Conservation (phyloP, 2,113 vertebrate species). For the Atherinomorus stipes region DNA sequence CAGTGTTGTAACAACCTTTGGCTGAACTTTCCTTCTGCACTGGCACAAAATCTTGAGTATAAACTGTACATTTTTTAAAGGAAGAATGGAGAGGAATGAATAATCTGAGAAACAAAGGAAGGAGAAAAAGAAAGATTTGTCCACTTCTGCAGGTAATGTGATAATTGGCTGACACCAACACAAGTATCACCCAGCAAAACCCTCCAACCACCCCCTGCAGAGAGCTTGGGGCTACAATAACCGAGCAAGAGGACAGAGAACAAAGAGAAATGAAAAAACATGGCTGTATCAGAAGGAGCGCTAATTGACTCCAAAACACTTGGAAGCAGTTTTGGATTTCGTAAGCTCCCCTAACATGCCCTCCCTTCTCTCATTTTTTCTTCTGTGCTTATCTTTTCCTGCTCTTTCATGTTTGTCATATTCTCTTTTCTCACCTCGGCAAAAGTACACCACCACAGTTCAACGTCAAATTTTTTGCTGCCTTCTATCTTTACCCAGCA, state of each 20-base stretch:
- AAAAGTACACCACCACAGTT: neutral
- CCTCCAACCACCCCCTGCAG: conserved; percentile 54
- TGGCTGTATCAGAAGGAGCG: conserved; percentile 53
- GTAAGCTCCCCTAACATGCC: conserved; percentile 28
- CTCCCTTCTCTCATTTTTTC: conserved; percentile 24
- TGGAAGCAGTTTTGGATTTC: conserved; percentile 38
- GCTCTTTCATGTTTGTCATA: conserved; percentile 43
- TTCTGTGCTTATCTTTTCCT: conserved; percentile 30
- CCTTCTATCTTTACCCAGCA: conserved; percentile 16
- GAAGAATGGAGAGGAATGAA: conserved; percentile 41
- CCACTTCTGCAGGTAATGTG: conserved; percentile 58
- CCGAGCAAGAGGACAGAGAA: conserved; percentile 47
- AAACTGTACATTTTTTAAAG: conserved; percentile 32
- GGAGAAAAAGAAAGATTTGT: conserved; percentile 28
- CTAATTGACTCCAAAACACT: conserved; percentile 69
- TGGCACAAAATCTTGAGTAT: conserved; percentile 16
- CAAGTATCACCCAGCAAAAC: conserved; percentile 52
- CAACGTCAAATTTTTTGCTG: conserved; percentile 24
- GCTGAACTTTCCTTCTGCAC: conserved; percentile 15
- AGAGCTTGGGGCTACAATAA: conserved; percentile 59
- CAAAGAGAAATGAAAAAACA: conserved; percentile 54
- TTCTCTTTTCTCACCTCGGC: conserved; percentile 29
- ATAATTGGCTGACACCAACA: conserved; percentile 67
- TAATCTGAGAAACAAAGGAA: conserved; percentile 24
- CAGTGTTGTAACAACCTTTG: conserved; percentile 18